Percentiles rank a stretch among this genome's conserved stretches.
phyloP scores from a whole-genome alignment of 2,113 vertebrate species.

The Salminus brasiliensis region DNA sequence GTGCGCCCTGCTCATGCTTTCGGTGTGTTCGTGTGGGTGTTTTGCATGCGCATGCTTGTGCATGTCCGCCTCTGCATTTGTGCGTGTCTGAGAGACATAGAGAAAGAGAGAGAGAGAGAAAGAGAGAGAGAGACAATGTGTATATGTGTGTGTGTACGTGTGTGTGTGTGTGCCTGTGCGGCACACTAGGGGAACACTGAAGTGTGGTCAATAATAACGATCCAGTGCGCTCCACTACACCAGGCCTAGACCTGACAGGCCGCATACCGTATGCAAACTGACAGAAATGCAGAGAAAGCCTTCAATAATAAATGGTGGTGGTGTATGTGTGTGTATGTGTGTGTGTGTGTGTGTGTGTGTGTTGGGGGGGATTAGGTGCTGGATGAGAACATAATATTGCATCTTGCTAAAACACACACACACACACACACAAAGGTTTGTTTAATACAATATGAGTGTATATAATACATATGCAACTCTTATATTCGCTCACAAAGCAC shows the following conservation, averaged over 20 bases:
- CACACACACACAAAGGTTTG: background rate
- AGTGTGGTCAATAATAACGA: constrained; percentile 61
- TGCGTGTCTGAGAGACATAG: background rate
- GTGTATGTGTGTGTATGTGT: background rate
- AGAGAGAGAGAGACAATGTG: background rate
- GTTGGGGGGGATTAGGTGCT: background rate
- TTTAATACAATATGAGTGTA: background rate
- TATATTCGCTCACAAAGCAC: background rate
- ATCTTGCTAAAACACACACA: background rate
- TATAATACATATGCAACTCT: background rate
- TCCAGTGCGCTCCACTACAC: constrained; percentile 55
- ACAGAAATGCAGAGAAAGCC: constrained; percentile 57
- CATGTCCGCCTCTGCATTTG: constrained; percentile 2
- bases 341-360: background rate
- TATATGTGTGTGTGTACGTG: constrained; percentile 7
- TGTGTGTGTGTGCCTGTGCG: background rate
- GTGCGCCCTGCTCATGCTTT: background rate
- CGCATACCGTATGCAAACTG: constrained; percentile 57
- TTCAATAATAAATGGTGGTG: constrained; percentile 65
- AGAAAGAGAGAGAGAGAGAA: background rate
- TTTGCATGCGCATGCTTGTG: constrained; percentile 1
- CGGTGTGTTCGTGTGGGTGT: background rate
- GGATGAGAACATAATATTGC: background rate
- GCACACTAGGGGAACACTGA: constrained; percentile 6
- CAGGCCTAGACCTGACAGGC: constrained; percentile 52